phyloP scores from a whole-genome alignment of 2,113 vertebrate genomes.

The Bucco capensis region DNA sequence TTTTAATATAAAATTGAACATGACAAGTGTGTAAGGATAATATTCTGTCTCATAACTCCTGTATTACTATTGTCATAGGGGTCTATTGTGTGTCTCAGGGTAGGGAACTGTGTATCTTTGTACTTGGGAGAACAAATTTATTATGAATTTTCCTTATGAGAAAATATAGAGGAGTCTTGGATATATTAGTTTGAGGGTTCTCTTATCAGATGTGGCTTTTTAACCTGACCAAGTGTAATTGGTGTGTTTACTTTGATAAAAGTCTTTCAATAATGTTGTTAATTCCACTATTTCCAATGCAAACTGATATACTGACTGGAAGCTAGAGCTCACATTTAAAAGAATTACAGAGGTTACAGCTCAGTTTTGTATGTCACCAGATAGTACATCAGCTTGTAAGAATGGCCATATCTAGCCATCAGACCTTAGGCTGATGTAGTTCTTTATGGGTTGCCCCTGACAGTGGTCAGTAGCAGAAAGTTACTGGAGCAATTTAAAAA shows the following conservation, averaged over 20 bases:
- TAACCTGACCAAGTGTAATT: not conserved
- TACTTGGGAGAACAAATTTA: not conserved
- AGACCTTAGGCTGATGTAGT: not conserved
- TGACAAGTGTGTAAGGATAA: not conserved
- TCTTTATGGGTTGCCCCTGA: not conserved
- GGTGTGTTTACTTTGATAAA: not conserved
- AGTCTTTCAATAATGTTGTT: not conserved
- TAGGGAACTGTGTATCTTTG: not conserved
- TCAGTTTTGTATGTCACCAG: not conserved
- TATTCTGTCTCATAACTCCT: not conserved
- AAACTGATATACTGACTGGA: not conserved
- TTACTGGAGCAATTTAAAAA: not conserved
- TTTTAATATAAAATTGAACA: not conserved
- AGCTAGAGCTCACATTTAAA: not conserved
- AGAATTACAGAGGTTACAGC: not conserved
- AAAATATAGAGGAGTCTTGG: not conserved
- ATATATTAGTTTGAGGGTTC: not conserved
- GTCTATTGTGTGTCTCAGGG: not conserved
- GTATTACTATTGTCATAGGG: not conserved
- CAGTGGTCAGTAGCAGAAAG: not conserved
- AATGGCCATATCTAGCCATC: not conserved
- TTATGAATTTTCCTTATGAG: not conserved
- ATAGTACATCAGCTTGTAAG: not conserved
- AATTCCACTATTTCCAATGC: not conserved
- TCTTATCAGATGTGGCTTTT: not conserved